These are phyloP conservation scores for Listronotus bonariensis DNA, from an alignment of 1,140 invertebrate genomes.

Conservation along the genomic window DNA sequence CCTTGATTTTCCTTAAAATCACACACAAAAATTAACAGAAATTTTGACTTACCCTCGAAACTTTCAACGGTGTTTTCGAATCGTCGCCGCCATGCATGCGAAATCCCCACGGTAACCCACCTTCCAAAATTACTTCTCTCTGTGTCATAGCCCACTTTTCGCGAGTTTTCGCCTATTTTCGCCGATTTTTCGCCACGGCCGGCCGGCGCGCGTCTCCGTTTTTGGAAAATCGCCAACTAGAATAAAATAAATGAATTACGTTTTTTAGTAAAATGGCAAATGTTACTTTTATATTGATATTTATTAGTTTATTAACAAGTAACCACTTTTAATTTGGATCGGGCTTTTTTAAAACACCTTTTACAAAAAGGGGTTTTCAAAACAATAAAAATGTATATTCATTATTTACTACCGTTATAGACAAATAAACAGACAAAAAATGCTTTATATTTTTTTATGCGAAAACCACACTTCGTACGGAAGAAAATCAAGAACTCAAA, in stretches of 20 bases:
- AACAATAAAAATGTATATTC: too few relatives aligned
- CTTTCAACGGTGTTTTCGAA: conserved; percentile 72
- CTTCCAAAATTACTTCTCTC: conserved; percentile 73
- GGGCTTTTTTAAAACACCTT: too few relatives aligned
- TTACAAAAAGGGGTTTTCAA: too few relatives aligned
- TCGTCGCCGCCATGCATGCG: conserved; percentile 81
- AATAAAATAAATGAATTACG: conserved; percentile 7
- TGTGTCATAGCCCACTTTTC: conserved; percentile 62
- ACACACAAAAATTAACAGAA: neutral
- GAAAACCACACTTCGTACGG: too few relatives aligned
- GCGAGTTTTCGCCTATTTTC: conserved; percentile 23
- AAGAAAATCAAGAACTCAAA: too few relatives aligned
- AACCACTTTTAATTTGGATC: too few relatives aligned
- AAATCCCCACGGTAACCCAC: conserved; percentile 88
- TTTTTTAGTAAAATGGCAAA: conserved; percentile 9
- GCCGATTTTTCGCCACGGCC: conserved; percentile 21
- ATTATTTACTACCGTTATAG: too few relatives aligned
- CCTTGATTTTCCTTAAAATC: too few relatives aligned
- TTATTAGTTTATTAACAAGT: too few relatives aligned
- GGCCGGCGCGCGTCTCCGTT: conserved; percentile 10
- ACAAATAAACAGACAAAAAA: too few relatives aligned
- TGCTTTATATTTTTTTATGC: too few relatives aligned
- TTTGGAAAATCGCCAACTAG: conserved; percentile 28
- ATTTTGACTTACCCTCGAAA: conserved; percentile 73
- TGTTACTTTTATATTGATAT: neutral